Evolutionary conservation across 2,888 invertebrate genomes (phyloP).

Genomic region (Cantharis flavilabris): DNA sequence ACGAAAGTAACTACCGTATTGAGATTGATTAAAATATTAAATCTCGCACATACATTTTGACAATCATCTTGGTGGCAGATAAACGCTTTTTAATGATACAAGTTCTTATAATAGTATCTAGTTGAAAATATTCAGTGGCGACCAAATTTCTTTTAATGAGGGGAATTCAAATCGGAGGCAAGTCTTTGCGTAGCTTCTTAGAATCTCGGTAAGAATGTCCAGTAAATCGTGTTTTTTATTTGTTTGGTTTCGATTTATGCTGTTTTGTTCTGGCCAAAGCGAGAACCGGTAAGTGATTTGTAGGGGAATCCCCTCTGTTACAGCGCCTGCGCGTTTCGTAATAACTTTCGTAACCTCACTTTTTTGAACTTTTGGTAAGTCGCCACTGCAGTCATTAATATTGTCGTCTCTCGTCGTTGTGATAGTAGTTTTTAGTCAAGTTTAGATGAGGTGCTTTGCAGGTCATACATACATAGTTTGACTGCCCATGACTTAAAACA

Average conservation of each 20-base stretch:
- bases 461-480: slow-evolving; percentile 14
- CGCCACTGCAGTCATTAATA: slow-evolving; percentile 23
- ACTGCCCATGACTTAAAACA: slow-evolving; percentile 19
- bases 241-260: background rate
- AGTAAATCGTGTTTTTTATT: background rate
- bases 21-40: slow-evolving; percentile 21
- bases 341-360: background rate
- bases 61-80: slow-evolving; percentile 24
- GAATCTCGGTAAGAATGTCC: background rate
- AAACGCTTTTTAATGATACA: slow-evolving; percentile 19
- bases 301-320: background rate
- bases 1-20: slow-evolving; percentile 8
- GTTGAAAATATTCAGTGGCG: background rate
- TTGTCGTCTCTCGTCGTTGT: slow-evolving; percentile 32
- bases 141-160: background rate
- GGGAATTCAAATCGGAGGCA: background rate
- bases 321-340: background rate
- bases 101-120: slow-evolving; percentile 18
- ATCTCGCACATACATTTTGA: slow-evolving; percentile 30
- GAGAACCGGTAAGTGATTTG: background rate
- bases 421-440: slow-evolving; percentile 25
- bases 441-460: slow-evolving; percentile 25
- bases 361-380: background rate
- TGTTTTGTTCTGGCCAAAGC: background rate
- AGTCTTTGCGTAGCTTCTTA: background rate